Percentiles rank a stretch among this genome's conserved stretches.
phyloP scores from a whole-genome alignment of 2,888 invertebrate species.

The Acronicta leporina region DNA sequence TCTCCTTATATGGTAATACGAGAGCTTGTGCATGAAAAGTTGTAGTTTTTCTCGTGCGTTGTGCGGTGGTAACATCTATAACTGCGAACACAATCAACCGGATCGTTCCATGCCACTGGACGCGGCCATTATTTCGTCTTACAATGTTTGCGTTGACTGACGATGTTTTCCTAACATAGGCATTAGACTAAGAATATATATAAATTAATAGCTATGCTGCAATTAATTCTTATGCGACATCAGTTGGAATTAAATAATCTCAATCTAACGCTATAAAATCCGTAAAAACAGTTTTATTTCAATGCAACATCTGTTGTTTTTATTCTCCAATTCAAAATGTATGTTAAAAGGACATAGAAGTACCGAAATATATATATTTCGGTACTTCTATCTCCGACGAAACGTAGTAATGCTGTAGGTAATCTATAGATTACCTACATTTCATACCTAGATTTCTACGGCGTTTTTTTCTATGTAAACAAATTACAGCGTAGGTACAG shows the following conservation, averaged over 20 bases:
- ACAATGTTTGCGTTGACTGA: constrained; percentile 45
- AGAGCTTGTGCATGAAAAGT: constrained; percentile 65
- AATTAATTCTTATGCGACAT: too few relatives aligned
- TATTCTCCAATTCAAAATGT: background rate
- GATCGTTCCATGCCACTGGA: constrained; percentile 77
- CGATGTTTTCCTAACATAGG: constrained; percentile 43
- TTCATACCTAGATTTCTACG: too few relatives aligned
- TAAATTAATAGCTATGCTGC: too few relatives aligned
- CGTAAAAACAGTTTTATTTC: too few relatives aligned
- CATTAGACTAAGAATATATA: constrained; percentile 33
- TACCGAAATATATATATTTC: too few relatives aligned
- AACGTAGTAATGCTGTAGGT: too few relatives aligned
- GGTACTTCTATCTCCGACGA: too few relatives aligned
- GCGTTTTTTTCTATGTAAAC: too few relatives aligned
- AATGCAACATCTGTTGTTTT: background rate
- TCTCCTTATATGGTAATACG: constrained; percentile 61
- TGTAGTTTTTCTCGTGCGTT: constrained; percentile 61
- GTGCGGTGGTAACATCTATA: constrained; percentile 67
- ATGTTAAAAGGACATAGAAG: background rate
- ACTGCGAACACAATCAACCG: constrained; percentile 79
- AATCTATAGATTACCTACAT: too few relatives aligned
- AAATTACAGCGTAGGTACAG: too few relatives aligned
- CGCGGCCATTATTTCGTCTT: constrained; percentile 76
- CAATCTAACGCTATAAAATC: too few relatives aligned
- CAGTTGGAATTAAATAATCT: too few relatives aligned